Conservation (phyloP, 2,113 vertebrate species). For the Seriola quinqueradiata region DNA sequence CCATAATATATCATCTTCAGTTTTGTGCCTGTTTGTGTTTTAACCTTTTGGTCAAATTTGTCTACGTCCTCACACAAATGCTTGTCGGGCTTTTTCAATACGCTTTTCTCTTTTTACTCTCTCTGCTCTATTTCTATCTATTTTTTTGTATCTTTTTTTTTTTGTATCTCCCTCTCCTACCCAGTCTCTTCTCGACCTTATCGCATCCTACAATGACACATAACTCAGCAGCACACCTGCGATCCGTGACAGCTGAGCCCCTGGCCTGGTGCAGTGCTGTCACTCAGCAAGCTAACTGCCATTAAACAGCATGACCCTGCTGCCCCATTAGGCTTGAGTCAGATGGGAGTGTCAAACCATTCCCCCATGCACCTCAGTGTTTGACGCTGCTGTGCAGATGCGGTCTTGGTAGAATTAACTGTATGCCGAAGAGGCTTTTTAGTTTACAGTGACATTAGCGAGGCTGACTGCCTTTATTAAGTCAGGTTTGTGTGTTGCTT, state of each 20-base stretch:
- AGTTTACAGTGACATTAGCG: slow-evolving; percentile 7
- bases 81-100: neutral
- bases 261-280: slow-evolving; percentile 69
- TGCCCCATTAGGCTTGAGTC: slow-evolving; percentile 79
- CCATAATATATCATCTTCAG: neutral
- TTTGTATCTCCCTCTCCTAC: slow-evolving; percentile 19
- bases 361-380: slow-evolving; percentile 47
- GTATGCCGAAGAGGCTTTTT: neutral
- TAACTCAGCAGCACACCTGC: slow-evolving; percentile 77
- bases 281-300: slow-evolving; percentile 79
- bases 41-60: neutral
- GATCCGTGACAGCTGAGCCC: slow-evolving; percentile 71
- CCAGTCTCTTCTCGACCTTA: slow-evolving; percentile 65
- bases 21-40: neutral
- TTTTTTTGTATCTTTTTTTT: slow-evolving; percentile 25
- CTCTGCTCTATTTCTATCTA: slow-evolving; percentile 12
- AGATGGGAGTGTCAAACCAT: slow-evolving; percentile 75
- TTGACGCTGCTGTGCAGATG: slow-evolving; percentile 41
- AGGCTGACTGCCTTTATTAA: neutral
- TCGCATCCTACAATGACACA: slow-evolving; percentile 71
- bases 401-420: slow-evolving; percentile 18
- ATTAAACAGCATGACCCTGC: slow-evolving; percentile 78
- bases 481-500: neutral
- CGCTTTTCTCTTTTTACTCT: neutral
- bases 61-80: neutral